phyloP scores from a whole-genome alignment of 2,797 vertebrate species.

The Epinephelus coioides region DNA sequence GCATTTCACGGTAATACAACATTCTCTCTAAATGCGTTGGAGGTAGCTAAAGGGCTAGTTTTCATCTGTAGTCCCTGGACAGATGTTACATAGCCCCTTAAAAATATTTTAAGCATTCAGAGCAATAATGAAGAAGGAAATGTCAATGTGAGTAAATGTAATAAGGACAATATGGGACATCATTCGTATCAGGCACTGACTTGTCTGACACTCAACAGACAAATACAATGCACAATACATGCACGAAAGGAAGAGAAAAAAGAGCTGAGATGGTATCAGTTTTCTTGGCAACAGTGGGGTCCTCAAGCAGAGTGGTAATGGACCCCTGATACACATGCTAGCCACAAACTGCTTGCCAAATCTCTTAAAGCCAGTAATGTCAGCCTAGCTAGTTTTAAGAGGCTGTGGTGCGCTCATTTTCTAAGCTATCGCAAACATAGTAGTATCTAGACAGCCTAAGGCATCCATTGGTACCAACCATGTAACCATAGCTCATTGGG shows the following conservation, averaged over 20 bases:
- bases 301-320: too few species aligned
- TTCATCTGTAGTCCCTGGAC: not conserved
- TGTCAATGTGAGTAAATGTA: not conserved
- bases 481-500: too few species aligned
- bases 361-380: too few species aligned
- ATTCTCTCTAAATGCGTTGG: not conserved
- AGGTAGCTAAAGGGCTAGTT: not conserved
- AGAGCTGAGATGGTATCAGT: not conserved
- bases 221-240: not conserved
- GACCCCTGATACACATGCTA: too few species aligned
- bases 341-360: too few species aligned
- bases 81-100: not conserved
- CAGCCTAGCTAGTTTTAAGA: too few species aligned
- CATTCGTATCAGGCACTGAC: not conserved
- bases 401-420: too few species aligned
- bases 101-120: not conserved
- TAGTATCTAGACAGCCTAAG: too few species aligned
- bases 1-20: not conserved
- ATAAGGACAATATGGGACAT: not conserved
- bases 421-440: too few species aligned
- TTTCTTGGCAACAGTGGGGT: not conserved
- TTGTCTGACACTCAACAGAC: too few species aligned
- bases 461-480: too few species aligned
- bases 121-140: not conserved
- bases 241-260: not conserved